phyloP scores from a whole-genome alignment of 2,888 invertebrate species.

The Lochmaea capreae region DNA sequence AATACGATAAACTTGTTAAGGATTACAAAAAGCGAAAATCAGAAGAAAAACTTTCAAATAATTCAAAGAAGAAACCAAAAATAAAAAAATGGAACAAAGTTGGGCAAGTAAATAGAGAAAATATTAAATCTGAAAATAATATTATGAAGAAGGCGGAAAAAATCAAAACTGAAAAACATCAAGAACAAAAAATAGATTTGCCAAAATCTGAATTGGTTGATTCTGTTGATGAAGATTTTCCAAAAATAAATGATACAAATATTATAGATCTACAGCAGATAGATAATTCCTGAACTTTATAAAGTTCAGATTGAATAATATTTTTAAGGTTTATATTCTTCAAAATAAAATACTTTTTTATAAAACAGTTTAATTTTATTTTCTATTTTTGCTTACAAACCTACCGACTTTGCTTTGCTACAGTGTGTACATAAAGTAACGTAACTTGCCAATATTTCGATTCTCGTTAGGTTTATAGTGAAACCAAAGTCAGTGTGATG shows the following conservation, averaged over 20 bases:
- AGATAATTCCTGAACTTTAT: background rate
- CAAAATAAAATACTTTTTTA: background rate
- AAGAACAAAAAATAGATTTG: background rate
- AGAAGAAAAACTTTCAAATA: constrained; percentile 43
- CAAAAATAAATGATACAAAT: background rate
- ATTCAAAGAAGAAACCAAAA: constrained; percentile 42
- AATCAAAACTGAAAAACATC: background rate
- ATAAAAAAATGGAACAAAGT: constrained; percentile 43
- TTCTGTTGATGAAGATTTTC: background rate
- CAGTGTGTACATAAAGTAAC: too few relatives aligned
- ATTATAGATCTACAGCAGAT: background rate
- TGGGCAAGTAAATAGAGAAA: constrained; percentile 35
- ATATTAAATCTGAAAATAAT: constrained; percentile 34
- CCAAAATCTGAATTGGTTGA: background rate
- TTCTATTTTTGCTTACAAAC: background rate
- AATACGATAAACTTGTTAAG: constrained; percentile 69
- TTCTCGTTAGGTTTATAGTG: too few relatives aligned
- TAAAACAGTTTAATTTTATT: background rate
- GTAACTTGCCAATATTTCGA: too few relatives aligned
- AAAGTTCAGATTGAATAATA: background rate
- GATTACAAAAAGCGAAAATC: constrained; percentile 56
- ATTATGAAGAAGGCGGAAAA: background rate
- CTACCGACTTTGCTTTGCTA: too few relatives aligned
- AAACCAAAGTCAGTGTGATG: too few relatives aligned
- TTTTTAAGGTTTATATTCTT: background rate